phyloP scores from a whole-genome alignment of 2,888 invertebrate genomes.

The Synanthedon vespiformis region DNA sequence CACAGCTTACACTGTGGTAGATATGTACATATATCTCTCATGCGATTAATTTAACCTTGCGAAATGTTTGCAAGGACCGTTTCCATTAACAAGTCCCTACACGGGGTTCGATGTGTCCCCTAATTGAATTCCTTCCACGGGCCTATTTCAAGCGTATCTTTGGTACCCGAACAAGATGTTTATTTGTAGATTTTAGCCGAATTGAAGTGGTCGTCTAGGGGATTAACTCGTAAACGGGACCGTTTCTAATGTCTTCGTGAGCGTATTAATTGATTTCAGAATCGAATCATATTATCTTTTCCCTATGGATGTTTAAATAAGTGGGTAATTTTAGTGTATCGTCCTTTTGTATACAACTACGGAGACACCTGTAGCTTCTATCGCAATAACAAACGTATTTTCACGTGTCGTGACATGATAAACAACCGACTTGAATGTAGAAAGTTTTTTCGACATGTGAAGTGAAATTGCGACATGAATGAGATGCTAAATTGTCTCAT shows the following conservation, averaged over 20 bases:
- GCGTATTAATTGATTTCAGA: background rate
- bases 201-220: background rate
- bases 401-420: too few relatives aligned
- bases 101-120: constrained; percentile 1
- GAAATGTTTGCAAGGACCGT: constrained; percentile 1
- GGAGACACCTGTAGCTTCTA: too few relatives aligned
- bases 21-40: background rate
- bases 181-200: background rate
- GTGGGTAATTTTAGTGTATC: too few relatives aligned
- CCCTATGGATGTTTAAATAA: too few relatives aligned
- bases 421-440: too few relatives aligned
- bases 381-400: too few relatives aligned
- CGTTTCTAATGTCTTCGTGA: background rate
- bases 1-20: background rate
- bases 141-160: background rate
- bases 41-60: background rate
- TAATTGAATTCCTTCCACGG: constrained; percentile 3
- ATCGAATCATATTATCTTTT: background rate
- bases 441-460: too few relatives aligned
- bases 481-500: too few relatives aligned
- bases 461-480: too few relatives aligned
- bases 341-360: too few relatives aligned
- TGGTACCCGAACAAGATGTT: background rate
- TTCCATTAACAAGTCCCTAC: constrained; percentile 3
- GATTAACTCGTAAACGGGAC: background rate